Evolutionary conservation across 2,888 invertebrate species (phyloP).

Genomic region (Dryomyza anilis): DNA sequence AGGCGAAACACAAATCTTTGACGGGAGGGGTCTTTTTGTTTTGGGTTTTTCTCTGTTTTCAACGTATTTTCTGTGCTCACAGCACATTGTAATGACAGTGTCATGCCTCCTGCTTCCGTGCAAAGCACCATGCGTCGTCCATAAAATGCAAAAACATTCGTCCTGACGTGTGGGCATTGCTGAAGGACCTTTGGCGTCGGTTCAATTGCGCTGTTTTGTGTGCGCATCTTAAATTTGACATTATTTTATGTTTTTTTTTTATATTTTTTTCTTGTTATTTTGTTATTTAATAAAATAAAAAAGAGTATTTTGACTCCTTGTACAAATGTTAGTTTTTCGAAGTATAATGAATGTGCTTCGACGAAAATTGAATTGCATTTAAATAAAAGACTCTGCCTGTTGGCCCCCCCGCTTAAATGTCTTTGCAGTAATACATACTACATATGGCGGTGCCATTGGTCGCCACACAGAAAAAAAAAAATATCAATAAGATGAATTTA

Average conservation of each 20-base stretch:
- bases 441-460: too few relatives aligned
- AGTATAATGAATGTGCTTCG: slow-evolving; percentile 8
- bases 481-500: too few relatives aligned
- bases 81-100: background rate
- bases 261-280: background rate
- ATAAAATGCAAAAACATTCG: slow-evolving; percentile 20
- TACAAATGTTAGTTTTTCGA: too few relatives aligned
- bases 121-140: background rate
- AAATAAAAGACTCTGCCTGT: slow-evolving; percentile 13
- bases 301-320: too few relatives aligned
- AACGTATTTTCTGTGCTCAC: too few relatives aligned
- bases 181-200: slow-evolving; percentile 44
- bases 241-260: background rate
- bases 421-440: too few relatives aligned
- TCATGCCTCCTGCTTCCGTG: background rate
- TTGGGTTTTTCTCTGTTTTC: too few relatives aligned
- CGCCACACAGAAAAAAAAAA: too few relatives aligned
- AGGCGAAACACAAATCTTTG: too few relatives aligned
- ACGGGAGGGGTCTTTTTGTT: too few relatives aligned
- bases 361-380: slow-evolving; percentile 18
- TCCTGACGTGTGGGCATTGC: slow-evolving; percentile 23
- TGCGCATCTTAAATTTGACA: slow-evolving; percentile 21
- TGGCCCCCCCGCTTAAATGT: background rate
- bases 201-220: slow-evolving; percentile 32
- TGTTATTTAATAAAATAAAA: background rate